Percentiles rank a stretch among this genome's conserved stretches.
Conservation (phyloP, 2,113 vertebrate genomes). For the Epinephelus cyanopodus region DNA sequence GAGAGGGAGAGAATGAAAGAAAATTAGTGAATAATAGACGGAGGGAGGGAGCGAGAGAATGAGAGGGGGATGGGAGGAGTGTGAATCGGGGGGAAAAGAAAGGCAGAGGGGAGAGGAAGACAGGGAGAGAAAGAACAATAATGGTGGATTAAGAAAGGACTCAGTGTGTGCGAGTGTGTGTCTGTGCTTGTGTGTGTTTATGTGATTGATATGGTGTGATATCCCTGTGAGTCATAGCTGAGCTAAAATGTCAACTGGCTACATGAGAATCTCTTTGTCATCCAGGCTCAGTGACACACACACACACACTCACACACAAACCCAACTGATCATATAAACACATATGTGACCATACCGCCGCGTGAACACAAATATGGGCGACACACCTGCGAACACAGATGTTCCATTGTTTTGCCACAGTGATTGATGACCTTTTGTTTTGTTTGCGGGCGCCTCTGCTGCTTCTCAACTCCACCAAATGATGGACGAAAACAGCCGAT, state of each 20-base stretch:
- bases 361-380: slow-evolving; percentile 56
- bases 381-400: slow-evolving; percentile 81
- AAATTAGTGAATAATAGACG: slow-evolving; percentile 81
- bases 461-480: slow-evolving; percentile 59
- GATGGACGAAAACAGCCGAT: slow-evolving; percentile 53
- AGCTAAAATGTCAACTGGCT: slow-evolving; percentile 86
- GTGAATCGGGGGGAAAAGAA: slow-evolving; percentile 78
- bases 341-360: slow-evolving; percentile 55
- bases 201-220: slow-evolving; percentile 85
- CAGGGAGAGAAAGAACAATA: slow-evolving; percentile 74
- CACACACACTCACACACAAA: slow-evolving; percentile 38
- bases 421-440: slow-evolving; percentile 82
- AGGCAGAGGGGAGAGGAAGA: slow-evolving; percentile 69
- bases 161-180: slow-evolving; percentile 47
- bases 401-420: slow-evolving; percentile 73
- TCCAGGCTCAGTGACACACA: slow-evolving; percentile 62
- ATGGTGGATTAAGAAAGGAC: slow-evolving; percentile 79
- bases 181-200: slow-evolving; percentile 41
- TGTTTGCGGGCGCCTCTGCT: slow-evolving; percentile 51
- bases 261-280: slow-evolving; percentile 82
- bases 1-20: slow-evolving; percentile 82
- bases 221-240: slow-evolving; percentile 83
- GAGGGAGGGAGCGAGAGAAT: slow-evolving; percentile 79
- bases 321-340: slow-evolving; percentile 64
- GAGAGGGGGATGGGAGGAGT: slow-evolving; percentile 83